Base-by-base conservation (phyloP, 2,113 vertebrate genomes). In the Sus scrofa region DNA sequence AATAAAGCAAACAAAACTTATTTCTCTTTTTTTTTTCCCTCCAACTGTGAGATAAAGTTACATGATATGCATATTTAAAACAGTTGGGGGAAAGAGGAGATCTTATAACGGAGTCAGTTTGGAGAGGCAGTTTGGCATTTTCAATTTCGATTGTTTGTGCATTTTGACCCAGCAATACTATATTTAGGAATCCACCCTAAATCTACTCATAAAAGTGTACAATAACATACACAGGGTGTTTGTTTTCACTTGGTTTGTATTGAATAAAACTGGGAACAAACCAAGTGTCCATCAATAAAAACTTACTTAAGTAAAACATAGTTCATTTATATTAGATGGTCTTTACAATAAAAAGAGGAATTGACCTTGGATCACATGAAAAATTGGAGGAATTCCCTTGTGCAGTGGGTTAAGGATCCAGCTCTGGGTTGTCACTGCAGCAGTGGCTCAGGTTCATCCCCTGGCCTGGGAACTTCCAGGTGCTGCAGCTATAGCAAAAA, bases 181-280 rank as follows among this genome's bases (percentile, higher is more conserved):
- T 44, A 83, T 78, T 27, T 27, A 91, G 83, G 68, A 91, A 75
- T 88, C 77, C 7, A 86, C 58, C 67, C 58, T 92, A 10, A 15
- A 12, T 87, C 22, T 94, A 7, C 39, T 82, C 15, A 20, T 30
- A 82, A n/a, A 26, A 58, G 11, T 91, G 24, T 77, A 30, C 22
- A 74, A 27, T 56, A 84, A 7, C 15, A 81, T 70, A 71, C 14
- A 52, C 26, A 81, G 50, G 67, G 11, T 84, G 30, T 62, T 86
- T 85, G 52, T 91, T 89, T 89, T 89, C 88, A 86, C 50, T 89
- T 91, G 3, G 11, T 50, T 89, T 95, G 24, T 85, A 67, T 44
- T 60, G 26, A 20, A 4, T 86, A 68, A 84, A 96, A 73, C 10
- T 71, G 54, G 70, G 65, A 95, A 52, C 22, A 73, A 54, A 3